These are phyloP conservation scores for Artemia sinica DNA, from an alignment of 2,888 invertebrate genomes.

Conservation along the genomic window DNA sequence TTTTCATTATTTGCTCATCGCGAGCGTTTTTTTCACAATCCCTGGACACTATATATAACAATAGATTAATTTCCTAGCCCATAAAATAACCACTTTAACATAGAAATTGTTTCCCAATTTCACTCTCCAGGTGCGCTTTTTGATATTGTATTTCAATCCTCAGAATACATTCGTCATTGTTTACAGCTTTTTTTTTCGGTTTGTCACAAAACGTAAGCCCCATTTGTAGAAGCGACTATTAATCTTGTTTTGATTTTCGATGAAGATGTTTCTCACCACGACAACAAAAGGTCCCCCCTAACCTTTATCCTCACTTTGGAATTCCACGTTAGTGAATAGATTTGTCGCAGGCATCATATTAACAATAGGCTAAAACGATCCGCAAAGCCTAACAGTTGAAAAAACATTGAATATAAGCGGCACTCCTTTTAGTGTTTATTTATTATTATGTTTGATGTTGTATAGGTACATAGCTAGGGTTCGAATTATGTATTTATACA, in stretches of 20 bases:
- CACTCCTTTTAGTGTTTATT: constrained; percentile 6
- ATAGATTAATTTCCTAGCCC: too few relatives aligned
- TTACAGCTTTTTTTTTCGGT: too few relatives aligned
- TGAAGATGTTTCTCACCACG: constrained; percentile 9
- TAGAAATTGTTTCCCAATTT: too few relatives aligned
- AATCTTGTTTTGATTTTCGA: constrained; percentile 12
- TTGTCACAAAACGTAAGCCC: too few relatives aligned
- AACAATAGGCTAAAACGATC: constrained; percentile 4
- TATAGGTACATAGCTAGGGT: background rate
- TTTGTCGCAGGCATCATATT: constrained; percentile 12
- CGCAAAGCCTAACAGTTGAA: constrained; percentile 13
- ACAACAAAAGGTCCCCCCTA: background rate
- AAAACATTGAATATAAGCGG: constrained; percentile 5
- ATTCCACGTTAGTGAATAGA: constrained; percentile 2
- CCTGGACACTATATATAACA: too few relatives aligned
- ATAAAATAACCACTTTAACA: too few relatives aligned
- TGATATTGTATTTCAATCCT: too few relatives aligned
- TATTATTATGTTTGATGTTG: constrained; percentile 11
- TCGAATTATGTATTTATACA: constrained; percentile 9
- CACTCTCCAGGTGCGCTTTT: too few relatives aligned
- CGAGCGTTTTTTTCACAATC: too few relatives aligned
- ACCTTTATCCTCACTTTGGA: constrained; percentile 4
- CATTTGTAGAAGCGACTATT: background rate
- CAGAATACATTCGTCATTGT: too few relatives aligned
- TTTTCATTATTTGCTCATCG: too few relatives aligned